Evolutionary conservation across 2,888 invertebrate species (phyloP), one percentile per base, ranked within the genome.

Genomic region (Leptinotarsa haldemani): DNA sequence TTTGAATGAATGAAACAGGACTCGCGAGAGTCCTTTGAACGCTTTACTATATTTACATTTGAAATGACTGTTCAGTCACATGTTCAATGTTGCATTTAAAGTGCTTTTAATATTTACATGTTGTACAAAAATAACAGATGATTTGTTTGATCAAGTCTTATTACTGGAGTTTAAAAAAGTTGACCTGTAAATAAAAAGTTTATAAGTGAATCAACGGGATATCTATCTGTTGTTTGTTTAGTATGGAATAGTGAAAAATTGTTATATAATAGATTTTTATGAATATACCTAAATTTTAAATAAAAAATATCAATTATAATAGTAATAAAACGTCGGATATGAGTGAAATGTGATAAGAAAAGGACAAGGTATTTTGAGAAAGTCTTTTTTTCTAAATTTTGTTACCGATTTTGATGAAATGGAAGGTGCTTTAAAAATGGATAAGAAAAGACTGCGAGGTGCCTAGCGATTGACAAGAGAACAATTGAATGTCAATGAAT

Each of bases 391-490:
- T 70, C 40, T 53, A 71, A 71, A 75, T 74, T 78, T 79, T 80
- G 80, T 80, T 79, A 81, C 78, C 74, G 79, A 79, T 77, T 70
- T 65, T 77, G 67, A 74, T 72, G 71, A 70, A 73, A 77, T 70
- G 77, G 77, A 78, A 77, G 83, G 83, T 83, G 83, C 83, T 82
- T 80, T 79, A 81, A 76, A 80, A 73, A 73, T 75, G 82, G 80
- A 80, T 84, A 85, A 85, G 85, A 85, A 77, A 77, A 86, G 86
- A 86, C 86, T 86, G 86, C 80, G 82, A 80, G 85, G 86, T 86
- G 86, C 86, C 86, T 86, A 85, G 82, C 81, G 82, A 80, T 82
- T 82, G 81, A 82, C 82, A 80, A 75, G 76, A 79, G 76, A 77
- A 79, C 78, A 80, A 78, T 76, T 65, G 70, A 77, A 76, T 79